Conservation (phyloP, 2,797 vertebrate genomes). For the Rhinophrynus dorsalis region DNA sequence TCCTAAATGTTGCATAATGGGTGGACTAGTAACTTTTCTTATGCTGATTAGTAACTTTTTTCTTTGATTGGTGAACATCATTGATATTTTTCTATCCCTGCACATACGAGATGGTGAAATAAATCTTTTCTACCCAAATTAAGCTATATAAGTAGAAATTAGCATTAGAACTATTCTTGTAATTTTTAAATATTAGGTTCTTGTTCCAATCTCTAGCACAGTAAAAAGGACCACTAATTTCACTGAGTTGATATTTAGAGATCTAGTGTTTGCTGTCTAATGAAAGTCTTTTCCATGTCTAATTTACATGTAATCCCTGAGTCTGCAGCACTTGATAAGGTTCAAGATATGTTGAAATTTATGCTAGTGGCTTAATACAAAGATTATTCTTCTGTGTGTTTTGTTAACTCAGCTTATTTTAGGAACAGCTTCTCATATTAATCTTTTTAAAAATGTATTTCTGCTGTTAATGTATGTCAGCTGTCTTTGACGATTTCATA, state of each 20-base stretch:
- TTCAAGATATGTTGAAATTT: slow-evolving; percentile 55
- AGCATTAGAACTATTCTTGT: no score
- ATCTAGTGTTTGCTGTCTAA: slow-evolving; percentile 54
- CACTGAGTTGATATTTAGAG: slow-evolving; percentile 53
- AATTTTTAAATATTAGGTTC: slow-evolving; percentile 50
- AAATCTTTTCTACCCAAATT: no score
- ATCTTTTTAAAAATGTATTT: slow-evolving; percentile 55
- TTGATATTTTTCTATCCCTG: no score
- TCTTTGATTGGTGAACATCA: no score
- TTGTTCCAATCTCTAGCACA: slow-evolving; percentile 66
- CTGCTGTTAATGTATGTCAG: slow-evolving; percentile 11
- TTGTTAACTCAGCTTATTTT: slow-evolving; percentile 41
- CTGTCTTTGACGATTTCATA: background rate
- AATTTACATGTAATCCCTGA: slow-evolving; percentile 68
- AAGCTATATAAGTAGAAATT: no score
- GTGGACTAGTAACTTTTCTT: no score
- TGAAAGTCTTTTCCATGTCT: slow-evolving; percentile 58
- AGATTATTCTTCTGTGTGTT: slow-evolving; percentile 40
- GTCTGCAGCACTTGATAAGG: slow-evolving; percentile 67
- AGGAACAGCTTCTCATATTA: slow-evolving; percentile 53
- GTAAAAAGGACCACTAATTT: slow-evolving; percentile 58
- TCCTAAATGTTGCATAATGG: no score
- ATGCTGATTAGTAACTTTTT: no score
- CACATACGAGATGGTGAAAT: no score
- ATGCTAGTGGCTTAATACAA: slow-evolving; percentile 39